Evolutionary conservation across 2,888 invertebrate genomes (phyloP), one percentile per base, ranked within the genome.

Genomic region (Hofmannophila pseudospretella): DNA sequence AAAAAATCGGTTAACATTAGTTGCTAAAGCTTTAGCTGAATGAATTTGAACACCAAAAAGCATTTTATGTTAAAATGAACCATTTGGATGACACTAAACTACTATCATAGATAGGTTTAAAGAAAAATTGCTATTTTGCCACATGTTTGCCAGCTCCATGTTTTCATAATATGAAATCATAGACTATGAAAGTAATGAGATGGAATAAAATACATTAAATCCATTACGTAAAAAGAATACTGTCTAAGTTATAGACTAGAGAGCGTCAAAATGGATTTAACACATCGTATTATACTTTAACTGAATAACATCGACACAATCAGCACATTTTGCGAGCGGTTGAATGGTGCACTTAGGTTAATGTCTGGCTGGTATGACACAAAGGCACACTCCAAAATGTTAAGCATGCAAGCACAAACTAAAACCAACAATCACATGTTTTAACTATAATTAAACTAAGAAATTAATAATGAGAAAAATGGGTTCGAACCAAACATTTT

Each of bases 311-410:
- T 30, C 32, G 25, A 35, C n/a, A 44, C 22, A 37, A 44, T 54
- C 63, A 67, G 65, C 59, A 66, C 63, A 48, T 51, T 49, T 57
- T 39, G 52, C 54, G 65, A 65, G 67, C 51, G 28, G 28, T 22
- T 22, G 33, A 28, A 7, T 13, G 38, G 33, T 38, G 38, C 38
- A 38, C 38, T 38, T 26, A 22, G 16, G 38, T 22, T 30, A 10
- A 13, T 13, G 19, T 12, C 25, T 8, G n/a, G n/a, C n/a, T n/a
- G n/a, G n/a, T n/a, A n/a, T n/a, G 8, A 9, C 29, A 34, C 23
- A 34, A 14, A 34, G 23, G 27, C 14, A 12, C 10, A 16, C 3
- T 16, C n/a, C 16, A 16, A 16, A 16, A 4, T 16, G 16, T 16
- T 16, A 16, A 7, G n/a, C 30, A 30, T 30, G 30, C 30, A 16